A percentile compares a stretch with the other conserved stretches of the same genome.
These are phyloP conservation scores for Sminthopsis crassicaudata DNA, from an alignment of 2,113 vertebrate species.

Conservation along the genomic window DNA sequence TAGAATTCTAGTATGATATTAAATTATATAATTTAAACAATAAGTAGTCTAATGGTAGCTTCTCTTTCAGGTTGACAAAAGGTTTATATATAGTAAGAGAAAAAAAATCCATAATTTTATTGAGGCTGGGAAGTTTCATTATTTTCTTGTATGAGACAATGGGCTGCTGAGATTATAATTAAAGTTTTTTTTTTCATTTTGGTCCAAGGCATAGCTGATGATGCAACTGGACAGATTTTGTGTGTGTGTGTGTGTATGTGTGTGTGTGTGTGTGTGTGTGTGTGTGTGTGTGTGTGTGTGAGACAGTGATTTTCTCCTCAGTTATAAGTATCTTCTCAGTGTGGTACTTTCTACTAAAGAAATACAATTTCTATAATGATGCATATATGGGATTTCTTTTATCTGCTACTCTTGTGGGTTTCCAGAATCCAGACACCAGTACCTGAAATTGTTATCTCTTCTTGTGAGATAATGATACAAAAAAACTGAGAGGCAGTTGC, in stretches of 20 bases:
- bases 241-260: too few species aligned
- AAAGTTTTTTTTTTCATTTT: not conserved
- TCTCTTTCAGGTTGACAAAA: not conserved
- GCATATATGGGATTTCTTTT: not conserved
- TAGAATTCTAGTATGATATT: conserved; percentile 2
- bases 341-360: not conserved
- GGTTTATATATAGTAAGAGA: not conserved
- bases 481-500: too few species aligned
- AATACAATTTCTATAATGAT: not conserved
- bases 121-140: not conserved
- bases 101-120: not conserved
- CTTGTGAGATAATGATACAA: too few species aligned
- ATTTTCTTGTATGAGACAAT: not conserved
- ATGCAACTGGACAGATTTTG: not conserved
- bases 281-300: too few species aligned
- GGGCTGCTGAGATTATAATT: not conserved
- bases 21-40: not conserved
- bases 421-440: too few species aligned
- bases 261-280: too few species aligned
- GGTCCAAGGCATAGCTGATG: not conserved
- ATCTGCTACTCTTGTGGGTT: too few species aligned
- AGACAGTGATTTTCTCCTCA: not conserved
- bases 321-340: not conserved
- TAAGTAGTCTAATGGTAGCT: not conserved
- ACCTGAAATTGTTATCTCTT: too few species aligned